Conservation (phyloP, 2,797 vertebrate species). For the Petrocephalus schoutedeni region DNA sequence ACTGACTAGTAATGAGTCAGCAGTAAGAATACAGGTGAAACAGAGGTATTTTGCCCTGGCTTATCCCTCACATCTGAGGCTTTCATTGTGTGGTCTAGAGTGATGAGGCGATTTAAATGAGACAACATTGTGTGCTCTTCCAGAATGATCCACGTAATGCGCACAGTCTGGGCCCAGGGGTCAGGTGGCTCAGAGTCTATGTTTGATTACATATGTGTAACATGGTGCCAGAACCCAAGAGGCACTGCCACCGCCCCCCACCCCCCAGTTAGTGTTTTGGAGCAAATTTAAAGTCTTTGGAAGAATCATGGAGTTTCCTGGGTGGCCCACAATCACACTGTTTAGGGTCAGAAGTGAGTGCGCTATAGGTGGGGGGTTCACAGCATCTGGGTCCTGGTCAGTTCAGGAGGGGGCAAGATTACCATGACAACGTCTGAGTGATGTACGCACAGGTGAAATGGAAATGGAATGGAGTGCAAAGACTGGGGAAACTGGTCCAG, state of each 20-base stretch:
- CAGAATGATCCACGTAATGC: not conserved
- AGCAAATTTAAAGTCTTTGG: not conserved
- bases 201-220: not conserved
- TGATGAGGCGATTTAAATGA: not conserved
- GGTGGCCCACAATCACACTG: not conserved
- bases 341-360: not conserved
- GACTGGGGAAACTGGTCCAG: not conserved
- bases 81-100: not conserved
- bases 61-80: not conserved
- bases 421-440: not conserved
- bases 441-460: not conserved
- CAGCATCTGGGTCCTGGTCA: not conserved
- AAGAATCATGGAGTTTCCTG: not conserved
- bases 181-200: not conserved
- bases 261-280: not conserved
- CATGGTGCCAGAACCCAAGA: not conserved
- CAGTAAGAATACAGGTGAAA: not conserved
- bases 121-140: not conserved
- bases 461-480: not conserved
- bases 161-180: not conserved
- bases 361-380: not conserved
- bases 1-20: not conserved
- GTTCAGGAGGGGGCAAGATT: not conserved
- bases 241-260: not conserved
- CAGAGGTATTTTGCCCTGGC: not conserved